Evolutionary conservation across 2,113 vertebrate species (phyloP), one percentile per base, ranked within the genome.

Genomic region (Phylloscopus trochilus): DNA sequence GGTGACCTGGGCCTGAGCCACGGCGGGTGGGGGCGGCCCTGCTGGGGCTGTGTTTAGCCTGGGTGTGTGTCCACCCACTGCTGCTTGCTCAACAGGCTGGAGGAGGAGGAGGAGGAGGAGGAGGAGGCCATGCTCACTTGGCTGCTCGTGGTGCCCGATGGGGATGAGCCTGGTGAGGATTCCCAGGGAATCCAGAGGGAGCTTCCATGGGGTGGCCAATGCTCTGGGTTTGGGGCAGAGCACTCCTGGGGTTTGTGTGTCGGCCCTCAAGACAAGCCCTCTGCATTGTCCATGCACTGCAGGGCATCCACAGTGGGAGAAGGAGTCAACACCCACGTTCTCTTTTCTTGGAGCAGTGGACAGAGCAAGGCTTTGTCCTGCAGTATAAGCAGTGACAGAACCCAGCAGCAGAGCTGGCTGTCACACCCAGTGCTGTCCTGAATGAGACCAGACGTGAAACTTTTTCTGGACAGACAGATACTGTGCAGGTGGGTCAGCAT

Each of bases 51-150:
- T 92, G 92, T 85, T 96, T 92, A 96, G 92, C 68, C 72, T 92
- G 94, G 96, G 96, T 83, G 96, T 97, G 95, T 94, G 93, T 91
- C 96, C 94, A 94, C 96, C 96, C 93, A 96, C 96, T 75, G 85
- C 2, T 35, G 60, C 9, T 97, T 97, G 90, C 95, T 89, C 93
- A 97, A 96, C n/a, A 78, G 80, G 64, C 75, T 83, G 88, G 21
- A 93, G 91, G 13, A 93, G 89, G 70, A 84, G 59, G 64, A 24
- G 70, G n/a, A n/a, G 88, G 21, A 93, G 91, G 13, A 93, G 89
- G 70, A 84, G 59, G 64, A 24, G 70, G n/a, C 64, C 39, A 11
- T 27, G 47, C 53, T 67, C 81, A 30, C 72, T 59, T 67, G 72
- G 68, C 76, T 87, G 91, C 80, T 83, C 0, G 0, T 46, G 51